Conservation (phyloP, 2,888 invertebrate genomes). For the Leptopilina myrica region DNA sequence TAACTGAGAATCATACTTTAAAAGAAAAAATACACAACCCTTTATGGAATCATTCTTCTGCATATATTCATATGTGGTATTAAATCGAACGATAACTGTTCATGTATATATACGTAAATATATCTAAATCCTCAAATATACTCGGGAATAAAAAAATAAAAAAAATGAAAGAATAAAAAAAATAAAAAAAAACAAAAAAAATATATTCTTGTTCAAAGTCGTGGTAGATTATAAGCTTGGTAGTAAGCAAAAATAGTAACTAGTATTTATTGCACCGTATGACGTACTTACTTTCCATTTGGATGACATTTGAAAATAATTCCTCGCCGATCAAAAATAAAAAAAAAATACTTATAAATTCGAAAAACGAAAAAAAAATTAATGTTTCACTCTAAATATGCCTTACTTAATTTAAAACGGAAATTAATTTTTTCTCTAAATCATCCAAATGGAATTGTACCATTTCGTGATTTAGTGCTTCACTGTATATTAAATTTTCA, state of each 20-base stretch:
- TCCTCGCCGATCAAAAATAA: constrained; percentile 53
- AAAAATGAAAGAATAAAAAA: too few species aligned
- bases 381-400: constrained; percentile 54
- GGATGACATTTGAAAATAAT: constrained; percentile 60
- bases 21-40: not conserved
- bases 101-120: not conserved
- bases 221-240: constrained; percentile 18
- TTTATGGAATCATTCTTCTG: constrained; percentile 5
- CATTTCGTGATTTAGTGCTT: constrained; percentile 42
- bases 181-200: not conserved
- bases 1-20: too few species aligned
- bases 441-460: constrained; percentile 53
- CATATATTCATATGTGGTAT: not conserved
- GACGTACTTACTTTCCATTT: constrained; percentile 55
- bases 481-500: not conserved
- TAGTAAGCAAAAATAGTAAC: constrained; percentile 52
- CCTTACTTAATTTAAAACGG: constrained; percentile 54
- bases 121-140: not conserved
- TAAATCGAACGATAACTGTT: constrained; percentile 4
- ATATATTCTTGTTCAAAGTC: not conserved
- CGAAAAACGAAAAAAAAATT: constrained; percentile 40
- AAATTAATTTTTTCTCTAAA: constrained; percentile 44
- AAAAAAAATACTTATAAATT: constrained; percentile 46
- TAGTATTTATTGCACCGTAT: constrained; percentile 48
- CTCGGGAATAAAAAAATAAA: not conserved